A percentile compares a stretch with the other conserved stretches of the same genome.
phyloP scores from a whole-genome alignment of 2,888 invertebrate species.

The Temnothorax rugatulus region DNA sequence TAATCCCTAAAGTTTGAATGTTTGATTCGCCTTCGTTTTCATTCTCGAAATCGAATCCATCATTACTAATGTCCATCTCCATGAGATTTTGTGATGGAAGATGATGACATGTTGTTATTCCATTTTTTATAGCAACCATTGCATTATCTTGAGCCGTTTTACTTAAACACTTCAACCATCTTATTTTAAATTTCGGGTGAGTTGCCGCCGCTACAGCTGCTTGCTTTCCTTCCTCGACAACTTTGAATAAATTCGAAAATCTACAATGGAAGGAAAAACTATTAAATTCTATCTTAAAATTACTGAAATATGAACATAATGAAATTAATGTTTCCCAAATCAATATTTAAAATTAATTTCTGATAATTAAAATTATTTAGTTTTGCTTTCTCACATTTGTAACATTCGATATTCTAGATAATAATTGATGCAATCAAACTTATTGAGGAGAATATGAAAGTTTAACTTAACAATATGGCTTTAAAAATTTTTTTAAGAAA shows the following conservation, averaged over 20 bases:
- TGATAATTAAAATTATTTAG: conserved; percentile 16
- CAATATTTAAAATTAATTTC: conserved; percentile 4
- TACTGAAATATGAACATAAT: too few relatives aligned
- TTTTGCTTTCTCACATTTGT: background rate
- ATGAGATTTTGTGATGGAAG: background rate
- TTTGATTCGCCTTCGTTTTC: background rate
- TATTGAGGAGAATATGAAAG: background rate
- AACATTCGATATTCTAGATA: background rate
- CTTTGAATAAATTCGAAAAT: conserved; percentile 22
- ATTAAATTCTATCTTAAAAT: background rate
- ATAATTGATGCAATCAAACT: conserved; percentile 17
- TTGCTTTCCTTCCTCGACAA: conserved; percentile 7
- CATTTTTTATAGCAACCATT: conserved; percentile 17
- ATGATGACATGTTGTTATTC: background rate
- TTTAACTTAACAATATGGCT: background rate
- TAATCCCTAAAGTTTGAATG: background rate
- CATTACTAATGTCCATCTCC: background rate
- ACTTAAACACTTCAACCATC: background rate
- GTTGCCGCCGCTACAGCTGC: background rate
- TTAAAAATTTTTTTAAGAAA: background rate
- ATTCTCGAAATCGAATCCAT: conserved; percentile 5
- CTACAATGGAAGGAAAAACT: background rate
- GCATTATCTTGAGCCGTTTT: conserved; percentile 4
- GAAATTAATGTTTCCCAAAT: background rate
- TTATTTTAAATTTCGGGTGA: conserved; percentile 21